phyloP scores from a whole-genome alignment of 2,797 vertebrate genomes.

The Ctenochaetus hawaiiensis region DNA sequence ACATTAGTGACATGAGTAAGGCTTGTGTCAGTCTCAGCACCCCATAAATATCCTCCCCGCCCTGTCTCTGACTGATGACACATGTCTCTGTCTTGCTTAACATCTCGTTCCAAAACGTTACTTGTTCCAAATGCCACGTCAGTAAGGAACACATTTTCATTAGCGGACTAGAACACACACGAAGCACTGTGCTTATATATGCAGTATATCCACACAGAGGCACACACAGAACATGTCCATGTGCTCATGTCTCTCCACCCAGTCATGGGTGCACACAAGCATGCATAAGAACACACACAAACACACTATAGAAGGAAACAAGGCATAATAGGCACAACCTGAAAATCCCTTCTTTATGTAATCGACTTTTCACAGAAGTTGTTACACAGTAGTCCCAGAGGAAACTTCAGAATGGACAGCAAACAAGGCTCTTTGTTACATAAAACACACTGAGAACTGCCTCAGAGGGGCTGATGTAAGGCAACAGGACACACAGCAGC shows the following conservation, averaged over 20 bases:
- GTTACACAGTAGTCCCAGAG: slow-evolving; percentile 25
- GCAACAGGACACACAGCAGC: slow-evolving; percentile 19
- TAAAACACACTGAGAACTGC: slow-evolving; percentile 20
- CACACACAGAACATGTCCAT: slow-evolving; percentile 11
- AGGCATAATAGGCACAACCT: slow-evolving; percentile 37
- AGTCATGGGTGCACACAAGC: neutral
- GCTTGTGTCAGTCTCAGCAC: slow-evolving; percentile 52
- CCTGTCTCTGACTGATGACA: slow-evolving; percentile 65
- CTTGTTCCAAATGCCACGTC: slow-evolving; percentile 55
- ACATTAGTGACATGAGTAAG: slow-evolving; percentile 46
- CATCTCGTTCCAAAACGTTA: slow-evolving; percentile 48
- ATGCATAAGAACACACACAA: neutral
- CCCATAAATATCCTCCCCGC: slow-evolving; percentile 61
- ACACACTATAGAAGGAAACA: slow-evolving; percentile 8
- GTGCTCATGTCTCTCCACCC: slow-evolving; percentile 1
- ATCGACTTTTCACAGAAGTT: slow-evolving; percentile 33
- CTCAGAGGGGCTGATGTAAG: slow-evolving; percentile 37
- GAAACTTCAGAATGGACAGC: slow-evolving; percentile 8
- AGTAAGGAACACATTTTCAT: slow-evolving; percentile 53
- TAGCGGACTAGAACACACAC: slow-evolving; percentile 46
- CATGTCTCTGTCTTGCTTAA: slow-evolving; percentile 51
- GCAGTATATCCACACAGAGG: slow-evolving; percentile 21
- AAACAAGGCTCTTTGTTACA: slow-evolving; percentile 42
- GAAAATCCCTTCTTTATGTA: slow-evolving; percentile 43
- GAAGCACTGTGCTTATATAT: slow-evolving; percentile 22